These are phyloP conservation scores for western clawed frog (Xenopus tropicalis) DNA, from an alignment of 2,113 vertebrate species.

Conservation along the genomic window DNA sequence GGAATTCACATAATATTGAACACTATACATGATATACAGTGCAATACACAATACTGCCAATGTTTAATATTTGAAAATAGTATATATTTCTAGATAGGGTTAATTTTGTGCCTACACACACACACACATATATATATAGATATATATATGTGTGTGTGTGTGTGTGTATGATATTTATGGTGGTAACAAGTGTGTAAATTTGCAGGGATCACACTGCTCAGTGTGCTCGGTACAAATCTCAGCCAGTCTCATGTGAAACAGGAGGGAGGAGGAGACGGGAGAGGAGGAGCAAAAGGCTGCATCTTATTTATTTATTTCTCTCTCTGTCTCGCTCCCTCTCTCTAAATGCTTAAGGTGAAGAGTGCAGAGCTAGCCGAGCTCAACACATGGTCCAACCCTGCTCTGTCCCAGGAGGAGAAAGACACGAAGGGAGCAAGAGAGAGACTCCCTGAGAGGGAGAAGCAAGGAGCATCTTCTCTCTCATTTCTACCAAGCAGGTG, in stretches of 20 bases:
- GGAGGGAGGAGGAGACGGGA: conserved; percentile 52
- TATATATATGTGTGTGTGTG: background rate
- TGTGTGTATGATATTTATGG: background rate
- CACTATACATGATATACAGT: too few species aligned
- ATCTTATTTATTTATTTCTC: conserved; percentile 45
- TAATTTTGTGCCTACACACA: too few species aligned
- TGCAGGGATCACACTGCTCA: conserved; percentile 18
- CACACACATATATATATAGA: background rate
- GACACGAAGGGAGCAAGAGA: conserved; percentile 29
- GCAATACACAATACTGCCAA: too few species aligned
- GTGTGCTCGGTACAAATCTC: conserved; percentile 14
- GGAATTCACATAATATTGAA: too few species aligned
- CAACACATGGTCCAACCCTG: conserved; percentile 54
- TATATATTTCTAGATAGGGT: too few species aligned
- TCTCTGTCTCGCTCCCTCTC: conserved; percentile 42
- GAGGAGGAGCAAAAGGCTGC: conserved; percentile 45
- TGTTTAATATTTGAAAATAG: too few species aligned
- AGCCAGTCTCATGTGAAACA: conserved; percentile 39
- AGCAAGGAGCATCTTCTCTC: conserved; percentile 31
- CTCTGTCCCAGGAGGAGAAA: conserved; percentile 53
- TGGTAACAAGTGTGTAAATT: background rate
- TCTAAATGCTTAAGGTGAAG: conserved; percentile 46
- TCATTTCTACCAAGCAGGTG: conserved; percentile 32
- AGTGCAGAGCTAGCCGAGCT: conserved; percentile 38
- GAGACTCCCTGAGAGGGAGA: conserved; percentile 30